Evolutionary conservation across 2,113 vertebrate species (phyloP), one percentile per base, ranked within the genome.

Genomic region (Saccopteryx bilineata): DNA sequence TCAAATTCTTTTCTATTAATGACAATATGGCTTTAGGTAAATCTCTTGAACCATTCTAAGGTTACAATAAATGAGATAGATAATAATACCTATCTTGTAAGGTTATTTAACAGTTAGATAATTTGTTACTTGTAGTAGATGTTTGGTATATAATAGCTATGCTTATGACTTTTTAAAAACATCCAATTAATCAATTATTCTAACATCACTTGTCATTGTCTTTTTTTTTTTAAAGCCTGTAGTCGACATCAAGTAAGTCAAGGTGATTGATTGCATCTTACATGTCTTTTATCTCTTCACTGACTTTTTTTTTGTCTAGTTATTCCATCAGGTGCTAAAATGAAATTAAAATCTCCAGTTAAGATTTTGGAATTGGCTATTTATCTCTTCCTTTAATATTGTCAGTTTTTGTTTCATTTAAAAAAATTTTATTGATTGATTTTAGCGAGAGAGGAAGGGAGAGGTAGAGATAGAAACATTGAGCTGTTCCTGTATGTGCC

Each of bases 81-180:
- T 91, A 46, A 79, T 82, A 46, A 83, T 88, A 81, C 58, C 17
- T 81, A 60, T 63, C 66, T 95, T 88, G 48, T 82, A 76, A 88
- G n/a, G 19, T 82, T 69, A 61, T 68, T 88, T 88, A 69, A 83
- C 54, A 24, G 54, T 74, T 80, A 87, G 50, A 61, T 92, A 48
- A 78, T 88, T 78, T 95, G 31, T 82, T 68, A 88, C 54, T 92
- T 78, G 19, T 76, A 33, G 17, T 86, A 76, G 54, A 12, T 76
- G 46, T 76, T 87, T 87, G 18, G 5, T 91, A n/a, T 69, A 61
- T 88, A 69, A 68, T n/a, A 88, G 52, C 26, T 88, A 9, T 76
- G 48, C 54, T 69, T 76, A 52, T 92, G 69, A 72, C 60, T 76
- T 82, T 76, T 79, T 74, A 15, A 83, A 23, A 82, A 46, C 9